These are phyloP conservation scores for Caenorhabditis remanei DNA, from an alignment of 1,140 invertebrate genomes.

Conservation along the genomic window DNA sequence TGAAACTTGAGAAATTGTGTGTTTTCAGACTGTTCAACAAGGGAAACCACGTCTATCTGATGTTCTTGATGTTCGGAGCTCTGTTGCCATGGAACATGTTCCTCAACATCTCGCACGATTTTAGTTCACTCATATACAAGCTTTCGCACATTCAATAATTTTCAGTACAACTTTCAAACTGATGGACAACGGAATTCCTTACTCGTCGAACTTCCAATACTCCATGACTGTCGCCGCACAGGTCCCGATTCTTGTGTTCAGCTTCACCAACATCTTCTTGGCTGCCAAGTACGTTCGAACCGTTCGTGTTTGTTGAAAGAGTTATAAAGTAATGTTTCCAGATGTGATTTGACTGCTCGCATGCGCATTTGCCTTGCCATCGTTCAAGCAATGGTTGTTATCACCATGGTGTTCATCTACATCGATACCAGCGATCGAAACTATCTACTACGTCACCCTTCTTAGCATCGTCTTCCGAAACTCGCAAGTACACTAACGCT, in stretches of 20 bases:
- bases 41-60: conserved; percentile 86
- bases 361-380: conserved; percentile 91
- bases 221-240: conserved; percentile 89
- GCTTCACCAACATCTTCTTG: conserved; percentile 91
- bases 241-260: conserved; percentile 94
- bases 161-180: conserved; percentile 14
- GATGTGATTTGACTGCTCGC: conserved; percentile 85
- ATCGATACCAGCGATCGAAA: conserved; percentile 84
- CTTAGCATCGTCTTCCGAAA: conserved; percentile 92
- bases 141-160: conserved; percentile 70
- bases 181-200: not conserved
- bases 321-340: conserved; percentile 74
- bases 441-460: conserved; percentile 93
- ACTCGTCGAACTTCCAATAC: conserved; percentile 82
- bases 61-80: conserved; percentile 91
- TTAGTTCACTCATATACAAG: not conserved
- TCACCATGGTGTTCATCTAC: conserved; percentile 92
- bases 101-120: conserved; percentile 86
- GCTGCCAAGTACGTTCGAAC: conserved; percentile 59
- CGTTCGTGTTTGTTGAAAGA: too few relatives aligned
- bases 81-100: conserved; percentile 99
- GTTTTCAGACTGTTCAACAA: not conserved
- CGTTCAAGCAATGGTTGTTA: conserved; percentile 88
- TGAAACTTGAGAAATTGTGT: too few relatives aligned
- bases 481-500: conserved; percentile 89